Evolutionary conservation across 1,140 invertebrate species (phyloP).

Genomic region (Oryctes rhinoceros): DNA sequence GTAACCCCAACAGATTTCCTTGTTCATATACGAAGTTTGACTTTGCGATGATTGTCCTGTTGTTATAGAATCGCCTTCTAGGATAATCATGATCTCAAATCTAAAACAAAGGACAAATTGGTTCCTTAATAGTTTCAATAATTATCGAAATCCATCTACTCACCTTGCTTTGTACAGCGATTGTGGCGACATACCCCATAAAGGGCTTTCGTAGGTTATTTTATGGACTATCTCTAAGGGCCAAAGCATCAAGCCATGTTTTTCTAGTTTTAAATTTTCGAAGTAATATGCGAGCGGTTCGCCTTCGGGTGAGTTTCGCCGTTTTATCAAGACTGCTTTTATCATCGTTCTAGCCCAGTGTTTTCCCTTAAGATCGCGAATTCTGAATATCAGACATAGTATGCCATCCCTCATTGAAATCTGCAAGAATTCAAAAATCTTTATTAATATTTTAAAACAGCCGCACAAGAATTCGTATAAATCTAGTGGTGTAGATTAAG

Average conservation of each 20-base stretch:
- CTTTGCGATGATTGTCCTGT: conserved; percentile 80
- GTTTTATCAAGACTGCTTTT: conserved; percentile 43
- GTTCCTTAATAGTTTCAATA: neutral
- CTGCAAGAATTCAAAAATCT: conserved; percentile 46
- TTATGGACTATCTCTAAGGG: conserved; percentile 70
- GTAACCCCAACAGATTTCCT: conserved; percentile 88
- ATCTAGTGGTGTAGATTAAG: too few relatives aligned
- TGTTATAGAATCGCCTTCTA: conserved; percentile 82
- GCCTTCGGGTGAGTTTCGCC: conserved; percentile 38
- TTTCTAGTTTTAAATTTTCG: conserved; percentile 52
- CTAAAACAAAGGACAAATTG: conserved; percentile 62
- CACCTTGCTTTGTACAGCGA: conserved; percentile 65
- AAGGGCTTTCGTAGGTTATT: conserved; percentile 67
- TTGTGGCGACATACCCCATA: conserved; percentile 64
- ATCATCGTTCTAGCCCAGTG: conserved; percentile 53
- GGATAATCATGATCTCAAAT: conserved; percentile 87
- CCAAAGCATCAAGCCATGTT: conserved; percentile 67
- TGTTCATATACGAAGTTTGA: conserved; percentile 81
- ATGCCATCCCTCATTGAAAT: conserved; percentile 53
- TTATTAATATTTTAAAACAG: neutral
- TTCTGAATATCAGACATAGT: conserved; percentile 54
- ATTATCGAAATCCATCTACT: neutral
- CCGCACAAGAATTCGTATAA: too few relatives aligned
- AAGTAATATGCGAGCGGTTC: conserved; percentile 47
- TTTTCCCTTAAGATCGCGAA: conserved; percentile 51